Base-by-base conservation (phyloP, 2,797 vertebrate species). In the Pachyuromys duprasi region DNA sequence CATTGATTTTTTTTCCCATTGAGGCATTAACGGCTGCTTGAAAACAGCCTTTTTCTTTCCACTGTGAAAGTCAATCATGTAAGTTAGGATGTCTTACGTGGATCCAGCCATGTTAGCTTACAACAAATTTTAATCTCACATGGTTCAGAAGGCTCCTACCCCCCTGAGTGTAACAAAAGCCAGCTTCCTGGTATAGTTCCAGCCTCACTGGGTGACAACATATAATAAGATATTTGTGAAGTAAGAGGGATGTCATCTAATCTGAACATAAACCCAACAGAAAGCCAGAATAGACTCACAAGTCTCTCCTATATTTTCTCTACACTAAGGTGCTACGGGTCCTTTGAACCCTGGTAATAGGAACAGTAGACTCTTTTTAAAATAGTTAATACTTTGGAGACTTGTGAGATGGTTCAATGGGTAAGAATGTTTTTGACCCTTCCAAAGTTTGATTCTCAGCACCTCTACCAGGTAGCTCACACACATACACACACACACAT, bases 1-100 rank as follows among this genome's bases (percentile, higher is more conserved):
- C 99, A 99, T 99, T 99, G 99, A 99, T 99, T 99, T 99, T 99
- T 98, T 98, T 98, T 99, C 98, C 99, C 99, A 99, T 99, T 99
- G 99, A 99, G 98, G 99, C 99, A 99, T 99, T 99, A 99, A 99
- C 99, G 98, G 99, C 99, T 99, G 99, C 99, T 99, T 98, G 99
- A 99, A 97, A 98, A 98, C 97, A 99, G 98, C 98, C 98, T 98
- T 99, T 97, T 99, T 98, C 98, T 99, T 99, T 99, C 98, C 99
- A 98, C 98, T 98, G 98, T 99, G 99, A 99, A 99, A 99, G 99
- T 99, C 99, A 99, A 98, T 99, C 99, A 99, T 98, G 96, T 98
- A 98, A 97, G 96, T 98, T 96, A 96, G 96, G 93, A 86, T 96
- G 96, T 95, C 98, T 98, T 98, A 97, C 49, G 95, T 93, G 97